A percentile compares a stretch with the other conserved stretches of the same genome.
Evolutionary conservation across 2,797 vertebrate genomes (phyloP).

Genomic region (Percopsis omiscomaycus): DNA sequence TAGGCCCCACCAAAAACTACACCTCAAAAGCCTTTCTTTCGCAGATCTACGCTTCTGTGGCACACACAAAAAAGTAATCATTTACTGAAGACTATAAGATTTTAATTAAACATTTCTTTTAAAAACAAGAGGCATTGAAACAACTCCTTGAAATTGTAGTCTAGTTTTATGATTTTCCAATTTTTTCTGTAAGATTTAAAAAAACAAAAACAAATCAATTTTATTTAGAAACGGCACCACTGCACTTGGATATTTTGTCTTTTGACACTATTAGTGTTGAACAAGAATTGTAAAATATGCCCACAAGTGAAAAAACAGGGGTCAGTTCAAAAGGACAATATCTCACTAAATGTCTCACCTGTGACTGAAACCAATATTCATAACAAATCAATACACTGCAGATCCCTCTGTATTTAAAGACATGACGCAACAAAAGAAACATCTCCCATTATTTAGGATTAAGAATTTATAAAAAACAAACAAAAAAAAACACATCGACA

Average conservation of each 20-base stretch:
- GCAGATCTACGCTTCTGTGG: neutral
- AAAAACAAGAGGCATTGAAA: neutral
- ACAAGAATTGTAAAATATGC: constrained; percentile 4
- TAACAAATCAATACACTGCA: no score
- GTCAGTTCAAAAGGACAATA: no score
- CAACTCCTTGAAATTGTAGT: neutral
- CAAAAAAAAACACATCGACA: neutral
- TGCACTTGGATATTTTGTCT: constrained; percentile 54
- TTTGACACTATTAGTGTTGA: constrained; percentile 70
- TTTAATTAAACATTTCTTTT: neutral
- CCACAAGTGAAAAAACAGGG: no score
- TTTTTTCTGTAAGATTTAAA: neutral
- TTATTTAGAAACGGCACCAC: constrained; percentile 55
- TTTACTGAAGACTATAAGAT: neutral
- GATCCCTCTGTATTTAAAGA: no score
- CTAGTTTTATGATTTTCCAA: neutral
- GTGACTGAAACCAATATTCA: no score
- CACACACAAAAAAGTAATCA: constrained; percentile 1
- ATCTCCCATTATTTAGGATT: no score
- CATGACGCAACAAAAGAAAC: no score
- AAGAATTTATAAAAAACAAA: no score
- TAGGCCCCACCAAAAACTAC: neutral
- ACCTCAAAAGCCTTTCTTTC: neutral
- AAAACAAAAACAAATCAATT: constrained; percentile 8
- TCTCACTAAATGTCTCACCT: no score